Evolutionary conservation across 2,888 invertebrate species (phyloP).

Genomic region (Phortica okadai): DNA sequence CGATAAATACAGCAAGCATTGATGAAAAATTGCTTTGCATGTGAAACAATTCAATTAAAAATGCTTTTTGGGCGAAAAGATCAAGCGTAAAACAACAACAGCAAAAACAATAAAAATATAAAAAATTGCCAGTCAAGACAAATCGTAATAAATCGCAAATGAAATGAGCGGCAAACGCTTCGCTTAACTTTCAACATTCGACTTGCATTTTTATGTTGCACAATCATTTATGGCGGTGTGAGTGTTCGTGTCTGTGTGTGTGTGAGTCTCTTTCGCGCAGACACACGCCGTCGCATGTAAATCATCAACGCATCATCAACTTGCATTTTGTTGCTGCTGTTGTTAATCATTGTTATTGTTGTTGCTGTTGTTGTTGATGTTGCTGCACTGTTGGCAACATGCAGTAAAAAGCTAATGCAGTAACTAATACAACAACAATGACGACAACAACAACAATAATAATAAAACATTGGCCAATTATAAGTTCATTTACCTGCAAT

Average conservation of each 20-base stretch:
- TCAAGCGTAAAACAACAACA: not conserved
- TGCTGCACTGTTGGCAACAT: not conserved
- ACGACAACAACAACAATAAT: constrained; percentile 35
- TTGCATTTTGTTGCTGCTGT: constrained; percentile 10
- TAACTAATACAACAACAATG: constrained; percentile 39
- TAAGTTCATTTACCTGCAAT: constrained; percentile 65
- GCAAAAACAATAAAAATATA: not conserved
- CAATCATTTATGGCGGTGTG: constrained; percentile 1
- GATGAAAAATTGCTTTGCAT: constrained; percentile 24
- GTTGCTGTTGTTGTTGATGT: not conserved
- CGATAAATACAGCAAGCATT: constrained; percentile 53
- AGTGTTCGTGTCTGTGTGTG: not conserved
- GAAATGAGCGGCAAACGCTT: constrained; percentile 7
- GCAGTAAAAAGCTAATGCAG: constrained; percentile 32
- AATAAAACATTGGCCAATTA: constrained; percentile 59
- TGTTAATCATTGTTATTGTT: not conserved
- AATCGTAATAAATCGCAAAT: constrained; percentile 32
- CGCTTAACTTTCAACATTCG: not conserved
- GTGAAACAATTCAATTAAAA: constrained; percentile 27
- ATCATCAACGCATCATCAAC: constrained; percentile 46
- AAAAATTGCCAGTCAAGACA: not conserved
- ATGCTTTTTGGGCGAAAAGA: not conserved
- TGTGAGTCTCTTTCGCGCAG: not conserved
- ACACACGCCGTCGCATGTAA: constrained; percentile 14
- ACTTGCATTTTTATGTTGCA: constrained; percentile 19